Base-by-base conservation (phyloP, 1,140 invertebrate genomes). In the Drosophila sproati region DNA sequence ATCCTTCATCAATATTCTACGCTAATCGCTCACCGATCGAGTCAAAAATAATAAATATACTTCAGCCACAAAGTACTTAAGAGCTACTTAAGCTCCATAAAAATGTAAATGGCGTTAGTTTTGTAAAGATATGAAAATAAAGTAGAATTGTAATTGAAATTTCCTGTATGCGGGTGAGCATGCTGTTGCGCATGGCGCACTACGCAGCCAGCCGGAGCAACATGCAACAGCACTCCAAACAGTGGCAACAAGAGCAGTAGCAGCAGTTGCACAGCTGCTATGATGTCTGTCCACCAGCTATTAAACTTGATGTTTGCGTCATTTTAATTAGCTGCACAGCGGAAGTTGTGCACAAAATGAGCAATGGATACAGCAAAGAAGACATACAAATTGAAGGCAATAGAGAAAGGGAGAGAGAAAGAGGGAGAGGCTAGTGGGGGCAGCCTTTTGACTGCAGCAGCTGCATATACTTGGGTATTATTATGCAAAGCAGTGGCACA, bases 291-390 rank as follows among this genome's bases (percentile, higher is more conserved):
- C 52, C 70, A n/a, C 66, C 47, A 60, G 39, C 56, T 73, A 54
- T 62, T 59, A 59, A 37, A 63, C 57, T 71, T 57, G 57, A 61
- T 76, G 83, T 83, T 79, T 73, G 73, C 79, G 66, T 87, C 86
- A 88, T 87, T 87, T 87, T 87, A 87, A 87, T 83, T 88, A 87
- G 83, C 73, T 77, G 51, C 56, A 70, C 64, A 63, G 68, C 79
- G 77, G 83, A 87, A 87, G 79, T 79, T 82, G 67, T 75, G 67
- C 78, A 56, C 61, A 52, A 55, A 80, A 48, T 34, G 43, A 69
- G 63, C 62, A 35, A 50, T 32, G 29, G 51, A 12, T 20, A 3
- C 45, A 56, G 37, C 5, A 6, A 45, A 29, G 32, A 32, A 57
- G 8, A 48, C 7, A 4, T 5, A 43, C 39, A 43, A 43, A 43